Percentiles rank a stretch among this genome's conserved stretches.
Conservation (phyloP, 2,888 invertebrate genomes). For the Stenodema calcarata region DNA sequence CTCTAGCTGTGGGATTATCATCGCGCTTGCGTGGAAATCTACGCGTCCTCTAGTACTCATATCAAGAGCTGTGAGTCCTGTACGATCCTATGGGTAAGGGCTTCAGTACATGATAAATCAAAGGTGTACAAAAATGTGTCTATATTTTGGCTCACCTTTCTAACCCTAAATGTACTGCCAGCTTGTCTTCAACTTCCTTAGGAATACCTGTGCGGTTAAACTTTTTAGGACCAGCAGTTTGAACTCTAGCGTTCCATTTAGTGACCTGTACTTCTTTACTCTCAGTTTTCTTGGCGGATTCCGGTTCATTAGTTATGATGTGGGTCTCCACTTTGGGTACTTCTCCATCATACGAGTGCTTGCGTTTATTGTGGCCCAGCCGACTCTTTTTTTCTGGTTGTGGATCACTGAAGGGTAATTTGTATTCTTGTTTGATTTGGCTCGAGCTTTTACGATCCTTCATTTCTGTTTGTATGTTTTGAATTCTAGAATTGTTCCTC, state of each 20-base stretch:
- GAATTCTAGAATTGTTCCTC: background rate
- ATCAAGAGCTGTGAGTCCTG: too few relatives aligned
- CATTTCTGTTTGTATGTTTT: background rate
- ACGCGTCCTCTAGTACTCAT: too few relatives aligned
- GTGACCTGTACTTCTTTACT: constrained; percentile 9
- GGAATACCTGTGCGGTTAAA: constrained; percentile 5
- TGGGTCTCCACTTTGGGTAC: background rate
- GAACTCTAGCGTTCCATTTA: constrained; percentile 14
- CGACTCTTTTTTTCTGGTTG: background rate
- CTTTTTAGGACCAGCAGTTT: constrained; percentile 33
- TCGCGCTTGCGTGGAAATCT: too few relatives aligned
- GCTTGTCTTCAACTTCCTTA: background rate
- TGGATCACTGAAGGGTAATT: background rate
- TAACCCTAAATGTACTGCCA: constrained; percentile 7
- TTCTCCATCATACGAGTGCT: background rate
- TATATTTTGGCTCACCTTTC: background rate
- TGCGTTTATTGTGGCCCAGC: background rate
- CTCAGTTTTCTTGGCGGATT: background rate
- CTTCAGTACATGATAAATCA: too few relatives aligned
- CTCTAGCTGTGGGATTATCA: too few relatives aligned
- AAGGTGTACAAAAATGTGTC: too few relatives aligned
- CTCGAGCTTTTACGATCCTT: background rate
- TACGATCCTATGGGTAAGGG: too few relatives aligned
- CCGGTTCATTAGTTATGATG: background rate
- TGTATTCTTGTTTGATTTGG: background rate